phyloP scores from a whole-genome alignment of 2,113 vertebrate species.

The Puntigrus tetrazona region DNA sequence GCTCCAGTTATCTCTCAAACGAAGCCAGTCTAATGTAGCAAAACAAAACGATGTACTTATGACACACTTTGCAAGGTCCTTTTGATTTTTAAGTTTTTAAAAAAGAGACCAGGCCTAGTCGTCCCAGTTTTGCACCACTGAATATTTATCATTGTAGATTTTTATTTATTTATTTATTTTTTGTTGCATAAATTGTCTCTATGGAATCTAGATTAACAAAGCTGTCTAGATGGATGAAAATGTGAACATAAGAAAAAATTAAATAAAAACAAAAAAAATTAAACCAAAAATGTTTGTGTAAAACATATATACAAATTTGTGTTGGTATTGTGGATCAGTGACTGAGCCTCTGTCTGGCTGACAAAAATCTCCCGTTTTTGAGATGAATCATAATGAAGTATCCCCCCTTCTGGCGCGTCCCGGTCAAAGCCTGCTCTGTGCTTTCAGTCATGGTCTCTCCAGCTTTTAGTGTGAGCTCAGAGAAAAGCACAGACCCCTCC shows the following conservation, averaged over 20 bases:
- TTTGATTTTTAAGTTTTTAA: neutral
- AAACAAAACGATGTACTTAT: neutral
- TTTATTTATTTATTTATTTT: too few species aligned
- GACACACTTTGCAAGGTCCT: neutral
- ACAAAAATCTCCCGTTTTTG: neutral
- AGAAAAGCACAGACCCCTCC: neutral
- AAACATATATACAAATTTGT: too few species aligned
- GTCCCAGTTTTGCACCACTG: neutral
- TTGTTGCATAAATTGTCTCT: neutral
- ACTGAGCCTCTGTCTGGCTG: neutral
- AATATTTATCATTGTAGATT: neutral
- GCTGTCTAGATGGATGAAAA: neutral
- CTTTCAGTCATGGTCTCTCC: neutral
- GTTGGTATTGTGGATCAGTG: neutral
- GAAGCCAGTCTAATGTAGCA: neutral
- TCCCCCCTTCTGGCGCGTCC: neutral
- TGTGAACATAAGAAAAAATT: neutral
- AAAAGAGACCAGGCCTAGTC: neutral
- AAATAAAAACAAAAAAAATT: neutral
- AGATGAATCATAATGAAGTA: neutral
- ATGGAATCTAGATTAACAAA: neutral
- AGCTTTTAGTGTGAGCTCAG: slow-evolving; percentile 14
- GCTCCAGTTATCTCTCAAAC: neutral
- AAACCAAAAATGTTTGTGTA: neutral
- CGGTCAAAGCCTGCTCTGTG: neutral